Evolutionary conservation across 1,140 invertebrate genomes (phyloP).

Genomic region (Maniola jurtina): DNA sequence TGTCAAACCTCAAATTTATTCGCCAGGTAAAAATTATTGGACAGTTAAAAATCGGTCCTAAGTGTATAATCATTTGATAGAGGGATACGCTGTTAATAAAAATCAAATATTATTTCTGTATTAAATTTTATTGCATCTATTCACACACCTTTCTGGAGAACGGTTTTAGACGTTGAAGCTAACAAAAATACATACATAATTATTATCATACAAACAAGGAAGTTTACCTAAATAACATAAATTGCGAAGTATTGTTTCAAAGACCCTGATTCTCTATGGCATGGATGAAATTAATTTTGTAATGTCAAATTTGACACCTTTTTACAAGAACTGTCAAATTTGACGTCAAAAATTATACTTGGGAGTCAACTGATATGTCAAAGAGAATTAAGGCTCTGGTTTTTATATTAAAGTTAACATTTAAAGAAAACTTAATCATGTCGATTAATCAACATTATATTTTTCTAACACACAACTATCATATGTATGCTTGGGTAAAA

Average conservation of each 20-base stretch:
- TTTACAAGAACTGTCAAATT: background rate
- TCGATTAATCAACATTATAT: conserved; percentile 19
- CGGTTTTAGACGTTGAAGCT: conserved; percentile 62
- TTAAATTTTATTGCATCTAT: conserved; percentile 78
- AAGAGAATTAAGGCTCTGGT: background rate
- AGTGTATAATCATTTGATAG: background rate
- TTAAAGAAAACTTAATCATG: conserved; percentile 17
- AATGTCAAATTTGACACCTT: background rate
- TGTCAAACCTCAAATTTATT: no score
- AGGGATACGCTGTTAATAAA: conserved; percentile 31
- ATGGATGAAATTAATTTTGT: background rate
- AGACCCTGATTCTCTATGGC: background rate
- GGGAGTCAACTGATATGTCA: background rate
- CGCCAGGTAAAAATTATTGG: no score
- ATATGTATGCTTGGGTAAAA: conserved; percentile 12
- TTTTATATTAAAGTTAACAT: conserved; percentile 19
- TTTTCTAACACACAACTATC: conserved; percentile 36
- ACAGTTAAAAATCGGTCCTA: no score
- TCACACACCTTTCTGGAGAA: conserved; percentile 70
- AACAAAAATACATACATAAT: conserved; percentile 54
- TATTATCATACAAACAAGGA: conserved; percentile 17
- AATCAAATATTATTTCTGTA: conserved; percentile 63
- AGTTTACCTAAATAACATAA: conserved; percentile 6
- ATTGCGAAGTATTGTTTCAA: background rate
- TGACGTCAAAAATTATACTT: background rate